Conservation (phyloP, 2,113 vertebrate genomes). For the Muscicapa adusta region DNA sequence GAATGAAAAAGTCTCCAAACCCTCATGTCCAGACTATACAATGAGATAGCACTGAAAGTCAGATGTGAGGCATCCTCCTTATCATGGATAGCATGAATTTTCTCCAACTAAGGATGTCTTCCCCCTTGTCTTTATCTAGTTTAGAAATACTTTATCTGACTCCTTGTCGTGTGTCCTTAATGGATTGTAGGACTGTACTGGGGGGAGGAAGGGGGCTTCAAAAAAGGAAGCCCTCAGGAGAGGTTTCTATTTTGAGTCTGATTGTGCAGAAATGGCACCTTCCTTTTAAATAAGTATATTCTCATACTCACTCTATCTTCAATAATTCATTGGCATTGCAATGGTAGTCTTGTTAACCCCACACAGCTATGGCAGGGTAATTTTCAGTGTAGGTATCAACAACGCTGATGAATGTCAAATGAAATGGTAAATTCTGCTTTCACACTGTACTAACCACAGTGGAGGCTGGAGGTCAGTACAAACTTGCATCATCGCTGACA, state of each 20-base stretch:
- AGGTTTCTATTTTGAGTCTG: constrained; percentile 10
- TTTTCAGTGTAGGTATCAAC: neutral
- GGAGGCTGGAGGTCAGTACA: neutral
- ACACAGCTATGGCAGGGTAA: neutral
- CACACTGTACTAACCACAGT: neutral
- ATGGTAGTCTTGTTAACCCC: neutral
- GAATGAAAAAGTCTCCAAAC: neutral
- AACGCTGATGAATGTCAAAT: neutral
- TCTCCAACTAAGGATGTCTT: neutral
- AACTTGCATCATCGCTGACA: neutral
- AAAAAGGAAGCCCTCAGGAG: neutral
- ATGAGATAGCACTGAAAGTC: neutral
- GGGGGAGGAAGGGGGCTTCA: neutral
- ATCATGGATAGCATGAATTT: neutral
- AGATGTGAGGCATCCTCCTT: neutral
- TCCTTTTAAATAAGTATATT: neutral
- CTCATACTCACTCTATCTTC: neutral
- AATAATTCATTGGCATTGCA: neutral
- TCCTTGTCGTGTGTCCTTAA: neutral
- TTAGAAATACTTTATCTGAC: constrained; percentile 10
- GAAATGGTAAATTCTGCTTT: neutral
- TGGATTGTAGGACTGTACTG: neutral
- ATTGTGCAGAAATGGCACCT: neutral
- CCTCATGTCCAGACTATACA: constrained; percentile 1
- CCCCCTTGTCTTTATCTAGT: neutral